phyloP scores from a whole-genome alignment of 1,140 invertebrate genomes.

The Drosophila littoralis region DNA sequence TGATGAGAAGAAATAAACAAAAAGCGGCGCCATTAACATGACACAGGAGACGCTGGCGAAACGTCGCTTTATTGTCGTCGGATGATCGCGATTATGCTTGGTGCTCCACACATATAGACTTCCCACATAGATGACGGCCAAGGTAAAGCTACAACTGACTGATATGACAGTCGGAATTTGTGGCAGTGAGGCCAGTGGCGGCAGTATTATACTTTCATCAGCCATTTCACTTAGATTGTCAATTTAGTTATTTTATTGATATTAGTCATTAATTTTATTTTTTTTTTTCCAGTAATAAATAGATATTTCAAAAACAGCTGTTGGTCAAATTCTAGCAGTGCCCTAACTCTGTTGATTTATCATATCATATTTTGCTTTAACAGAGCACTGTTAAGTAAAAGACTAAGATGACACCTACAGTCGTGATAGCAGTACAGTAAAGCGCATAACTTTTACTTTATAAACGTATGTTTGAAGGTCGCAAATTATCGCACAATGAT shows the following conservation, averaged over 20 bases:
- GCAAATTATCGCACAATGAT: too few species aligned
- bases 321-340: background rate
- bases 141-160: conserved; percentile 88
- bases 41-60: conserved; percentile 94
- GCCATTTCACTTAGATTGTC: conserved; percentile 40
- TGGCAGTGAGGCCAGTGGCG: conserved; percentile 38
- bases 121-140: conserved; percentile 91
- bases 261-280: conserved; percentile 44
- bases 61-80: conserved; percentile 93
- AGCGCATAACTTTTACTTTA: too few species aligned
- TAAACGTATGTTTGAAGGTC: too few species aligned
- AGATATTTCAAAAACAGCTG: conserved; percentile 50
- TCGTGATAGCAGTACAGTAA: too few species aligned
- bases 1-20: conserved; percentile 89
- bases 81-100: conserved; percentile 92
- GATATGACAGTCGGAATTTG: conserved; percentile 75
- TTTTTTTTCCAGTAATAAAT: conserved; percentile 6
- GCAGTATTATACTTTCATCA: conserved; percentile 13
- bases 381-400: background rate
- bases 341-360: background rate
- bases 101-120: conserved; percentile 94
- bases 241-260: conserved; percentile 42
- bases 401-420: too few species aligned
- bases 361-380: background rate
- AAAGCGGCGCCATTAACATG: conserved; percentile 90